Evolutionary conservation across 2,797 vertebrate genomes (phyloP).

Genomic region (Pelochelys cantorii): DNA sequence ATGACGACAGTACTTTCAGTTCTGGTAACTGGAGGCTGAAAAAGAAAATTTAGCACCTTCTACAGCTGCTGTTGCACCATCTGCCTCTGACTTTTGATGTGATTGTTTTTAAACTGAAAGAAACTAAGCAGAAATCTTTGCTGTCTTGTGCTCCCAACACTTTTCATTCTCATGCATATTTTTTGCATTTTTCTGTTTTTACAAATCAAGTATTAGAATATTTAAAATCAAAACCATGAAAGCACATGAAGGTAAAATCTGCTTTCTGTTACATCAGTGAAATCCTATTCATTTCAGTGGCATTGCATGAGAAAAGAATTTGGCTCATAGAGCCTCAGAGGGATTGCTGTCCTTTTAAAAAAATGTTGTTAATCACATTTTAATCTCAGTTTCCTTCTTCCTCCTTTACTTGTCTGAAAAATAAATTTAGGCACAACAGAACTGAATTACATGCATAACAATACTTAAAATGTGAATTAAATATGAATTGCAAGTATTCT

Average conservation of each 20-base stretch:
- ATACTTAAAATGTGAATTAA: background rate
- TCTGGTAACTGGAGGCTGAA: background rate
- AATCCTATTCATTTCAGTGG: background rate
- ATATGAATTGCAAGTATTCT: background rate
- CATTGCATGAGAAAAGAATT: background rate
- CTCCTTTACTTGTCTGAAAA: background rate
- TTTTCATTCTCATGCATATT: background rate
- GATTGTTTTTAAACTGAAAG: background rate
- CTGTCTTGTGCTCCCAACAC: background rate
- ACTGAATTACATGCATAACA: background rate
- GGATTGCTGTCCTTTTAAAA: background rate
- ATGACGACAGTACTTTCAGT: background rate
- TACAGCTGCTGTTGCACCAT: background rate
- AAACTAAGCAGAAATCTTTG: background rate
- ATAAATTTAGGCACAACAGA: background rate
- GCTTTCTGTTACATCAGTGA: background rate
- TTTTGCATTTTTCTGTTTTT: background rate
- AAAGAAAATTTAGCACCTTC: background rate
- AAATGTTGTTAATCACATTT: background rate
- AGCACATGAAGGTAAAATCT: rapidly evolving
- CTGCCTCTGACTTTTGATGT: background rate
- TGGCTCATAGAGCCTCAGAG: rapidly evolving
- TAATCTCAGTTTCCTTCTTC: background rate
- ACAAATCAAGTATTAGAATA: background rate
- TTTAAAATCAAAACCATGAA: background rate